These are phyloP conservation scores for Vollenhovia emeryi DNA, from an alignment of 1,140 invertebrate genomes.

Conservation along the genomic window DNA sequence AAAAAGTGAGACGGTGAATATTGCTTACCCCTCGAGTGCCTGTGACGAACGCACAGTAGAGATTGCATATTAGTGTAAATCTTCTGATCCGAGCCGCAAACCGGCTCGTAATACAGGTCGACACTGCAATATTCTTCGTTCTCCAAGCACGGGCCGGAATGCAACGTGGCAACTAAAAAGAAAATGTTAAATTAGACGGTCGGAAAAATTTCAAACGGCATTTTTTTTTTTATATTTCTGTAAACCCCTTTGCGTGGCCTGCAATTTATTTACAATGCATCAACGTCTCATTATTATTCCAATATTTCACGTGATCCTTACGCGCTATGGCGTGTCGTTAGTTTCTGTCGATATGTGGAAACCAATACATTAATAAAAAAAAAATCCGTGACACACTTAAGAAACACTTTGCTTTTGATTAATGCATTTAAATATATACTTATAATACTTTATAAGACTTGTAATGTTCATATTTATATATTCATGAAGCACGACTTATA, in stretches of 20 bases:
- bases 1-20: background rate
- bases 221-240: background rate
- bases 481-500: no score
- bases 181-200: no score
- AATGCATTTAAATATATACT: background rate
- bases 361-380: background rate
- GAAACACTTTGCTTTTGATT: background rate
- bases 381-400: background rate
- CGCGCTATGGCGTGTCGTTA: background rate
- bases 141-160: slow-evolving; percentile 64
- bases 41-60: slow-evolving; percentile 72
- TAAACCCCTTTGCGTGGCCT: background rate
- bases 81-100: slow-evolving; percentile 76
- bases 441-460: background rate
- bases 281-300: background rate
- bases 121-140: slow-evolving; percentile 60
- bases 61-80: slow-evolving; percentile 77
- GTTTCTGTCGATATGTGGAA: background rate
- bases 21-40: slow-evolving; percentile 8
- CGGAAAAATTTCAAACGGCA: background rate
- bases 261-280: background rate
- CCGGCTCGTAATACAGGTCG: slow-evolving; percentile 73
- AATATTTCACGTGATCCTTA: background rate
- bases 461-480: background rate
- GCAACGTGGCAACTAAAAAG: slow-evolving; percentile 49